Evolutionary conservation across 2,888 invertebrate species (phyloP), one percentile per base, ranked within the genome.

Genomic region (Caenorhabditis angaria): DNA sequence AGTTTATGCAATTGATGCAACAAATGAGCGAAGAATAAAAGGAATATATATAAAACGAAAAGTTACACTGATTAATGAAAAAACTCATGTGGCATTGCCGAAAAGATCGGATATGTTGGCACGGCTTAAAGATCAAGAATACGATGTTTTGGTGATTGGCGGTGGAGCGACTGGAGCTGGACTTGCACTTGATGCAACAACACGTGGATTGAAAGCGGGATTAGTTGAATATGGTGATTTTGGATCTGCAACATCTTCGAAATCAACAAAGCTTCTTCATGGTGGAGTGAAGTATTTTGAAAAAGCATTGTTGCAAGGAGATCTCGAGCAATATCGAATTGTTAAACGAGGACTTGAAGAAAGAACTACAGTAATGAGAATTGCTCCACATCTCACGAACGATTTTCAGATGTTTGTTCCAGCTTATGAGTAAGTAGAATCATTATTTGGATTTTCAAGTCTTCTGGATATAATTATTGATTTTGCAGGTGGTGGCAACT

Each of bases 81-180:
- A 50, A 50, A 50, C 22, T 6, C 2, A 50, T 50, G 22, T 22
- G 22, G 22, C 6, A 22, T 22, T 50, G 3, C 50, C 50, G 18
- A 50, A 24, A 24, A 20, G 50, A 20, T 24, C 22, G 2, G 22
- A 50, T 20, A 24, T 50, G 3, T 2, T 50, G n/a, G 10, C 22
- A 5, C n/a, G 22, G 6, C 22, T 50, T n/a, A 50, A 50, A 50
- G 22, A 50, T 22, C 93, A 93, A 25, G 83, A 86, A 57, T 87
- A 77, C 69, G 95, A 99, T 88, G 91, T 99, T 28, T 91, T 99
- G 50, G 93, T 99, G 78, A 92, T 99, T 80, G 99, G 99, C 0
- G 96, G 96, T 0, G 99, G 99, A 48, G 97, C 97, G 35, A 97
- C 99, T 0, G 99, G 99, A 0, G 92, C 93, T 35, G 97, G 97